These are phyloP conservation scores for Dexiosoma caninum DNA, from an alignment of 2,888 invertebrate species.

Conservation along the genomic window DNA sequence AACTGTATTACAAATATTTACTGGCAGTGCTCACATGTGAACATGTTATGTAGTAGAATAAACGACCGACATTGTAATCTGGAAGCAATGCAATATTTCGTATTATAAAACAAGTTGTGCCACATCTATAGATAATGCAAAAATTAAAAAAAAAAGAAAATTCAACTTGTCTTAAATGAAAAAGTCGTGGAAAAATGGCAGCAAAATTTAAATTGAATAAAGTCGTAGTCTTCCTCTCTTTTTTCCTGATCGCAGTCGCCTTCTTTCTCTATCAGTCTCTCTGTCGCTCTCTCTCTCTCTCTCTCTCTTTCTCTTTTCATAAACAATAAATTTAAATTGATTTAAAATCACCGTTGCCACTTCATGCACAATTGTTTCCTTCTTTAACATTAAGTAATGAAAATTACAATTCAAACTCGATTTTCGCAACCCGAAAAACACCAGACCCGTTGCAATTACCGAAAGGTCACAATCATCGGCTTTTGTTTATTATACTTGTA, in stretches of 20 bases:
- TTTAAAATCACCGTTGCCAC: too few relatives aligned
- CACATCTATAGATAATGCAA: conserved; percentile 71
- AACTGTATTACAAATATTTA: conserved; percentile 18
- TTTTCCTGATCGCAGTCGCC: not conserved
- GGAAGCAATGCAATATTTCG: conserved; percentile 64
- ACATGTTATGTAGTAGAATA: conserved; percentile 44
- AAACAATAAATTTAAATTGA: not conserved
- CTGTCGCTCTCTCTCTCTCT: not conserved
- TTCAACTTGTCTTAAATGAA: conserved; percentile 19
- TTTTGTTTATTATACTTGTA: too few relatives aligned
- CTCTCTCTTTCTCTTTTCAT: not conserved
- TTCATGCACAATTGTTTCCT: too few relatives aligned
- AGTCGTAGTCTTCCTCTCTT: too few relatives aligned
- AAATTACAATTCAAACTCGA: too few relatives aligned
- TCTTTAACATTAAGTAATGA: too few relatives aligned
- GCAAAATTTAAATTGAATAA: conserved; percentile 1
- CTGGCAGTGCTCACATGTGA: conserved; percentile 27
- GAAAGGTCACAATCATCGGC: too few relatives aligned
- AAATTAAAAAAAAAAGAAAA: conserved; percentile 29
- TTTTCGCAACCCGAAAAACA: too few relatives aligned
- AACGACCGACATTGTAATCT: conserved; percentile 38
- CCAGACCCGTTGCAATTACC: too few relatives aligned
- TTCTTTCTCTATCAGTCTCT: not conserved
- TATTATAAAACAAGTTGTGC: conserved; percentile 74
- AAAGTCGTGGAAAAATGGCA: not conserved